Base-by-base conservation (phyloP, 92 coral and sea anemone genomes). In the Zoanthus sociatus region DNA sequence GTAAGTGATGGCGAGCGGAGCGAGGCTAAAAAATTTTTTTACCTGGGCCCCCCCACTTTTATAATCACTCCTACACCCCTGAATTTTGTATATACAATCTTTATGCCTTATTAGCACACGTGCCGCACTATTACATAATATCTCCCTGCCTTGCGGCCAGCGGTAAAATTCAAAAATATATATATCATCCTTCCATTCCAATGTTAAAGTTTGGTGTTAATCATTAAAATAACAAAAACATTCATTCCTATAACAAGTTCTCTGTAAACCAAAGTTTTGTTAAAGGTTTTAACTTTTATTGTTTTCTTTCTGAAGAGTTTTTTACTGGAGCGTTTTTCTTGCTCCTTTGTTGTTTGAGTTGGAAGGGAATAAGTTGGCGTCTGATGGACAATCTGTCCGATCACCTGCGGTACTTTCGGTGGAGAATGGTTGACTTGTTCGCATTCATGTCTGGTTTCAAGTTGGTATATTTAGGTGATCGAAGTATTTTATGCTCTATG, bases 381-480 rank as follows among this genome's bases (percentile, higher is more conserved):
- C 50, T 32, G 53, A 16, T 71, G 76, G 18, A 71, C 14, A n/a
- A 3, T 44, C 9, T 26, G 48, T 26, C 11, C 9, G 32, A 11
- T 26, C 50, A 17, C 17, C 26, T 17, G 76, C 12, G 76, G 76
- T 33, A 37, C 50, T 20, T 42, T 0, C 50, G 12, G 50, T 1
- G 50, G 76, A 5, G 76, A 51, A 7, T 26, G 76, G 76, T 26
- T 71, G 26, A 26, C 44, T 69, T 18, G 7, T 11, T 2, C 9
- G 18, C 6, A 18, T 9, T 71, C n/a, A 44, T 33, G 12, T 32
- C 51, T 26, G 26, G 50, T 71, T 71, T 15, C 50, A 33, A 13
- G 50, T 71, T 71, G 32, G 33, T 71, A 71, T 71, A 71, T 37
- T 71, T 71, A 53, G 76, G 50, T 32, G 47, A 11, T 44, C 42